Base-by-base conservation (phyloP, 2,797 vertebrate genomes). In the Buphagus erythrorhynchus region DNA sequence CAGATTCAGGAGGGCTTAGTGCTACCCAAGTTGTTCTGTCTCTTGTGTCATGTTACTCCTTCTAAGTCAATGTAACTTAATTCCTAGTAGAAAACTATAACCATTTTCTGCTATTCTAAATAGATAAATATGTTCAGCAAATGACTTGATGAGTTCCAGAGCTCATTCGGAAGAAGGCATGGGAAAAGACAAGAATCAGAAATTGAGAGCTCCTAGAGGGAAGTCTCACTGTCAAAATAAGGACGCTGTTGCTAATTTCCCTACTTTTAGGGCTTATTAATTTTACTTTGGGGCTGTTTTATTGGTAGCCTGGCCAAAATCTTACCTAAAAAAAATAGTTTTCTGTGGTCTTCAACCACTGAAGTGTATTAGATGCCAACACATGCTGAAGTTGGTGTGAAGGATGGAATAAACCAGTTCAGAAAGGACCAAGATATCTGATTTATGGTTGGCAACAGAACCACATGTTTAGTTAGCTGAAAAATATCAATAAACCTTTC, bases 321-420 rank as follows among this genome's bases (percentile, higher is more conserved):
- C 13, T 49, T 49, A 21, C 3, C 3, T n/a, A 36, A 79, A 24
- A 31, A 36, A 2, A 1, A 1, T 3, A 2, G 1, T 55, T 63
- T 83, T 71, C 10, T 78, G 3, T 6, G 25, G 6, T 4, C 20
- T 75, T 52, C 67, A 49, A n/a, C 78, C 6, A 13, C 8, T 75
- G 5, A 84, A 14, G 7, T 14, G 16, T 46, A 40, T 36, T 8
- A 61, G 13, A 5, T 67, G 9, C 10, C 58, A 24, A 10, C 26
- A 52, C 26, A 21, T 46, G 10, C 14, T 73, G 0, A 58, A 48
- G 22, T 43, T 24, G 9, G 1, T 57, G 25, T 19, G 46, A 63
- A 35, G 10, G 38, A 24, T 45, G 17, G 29, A 68, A 10, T 31
- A 65, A 26, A 26, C 16, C 7, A 19, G 10, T 67, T 42, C 4